Evolutionary conservation across 2,888 invertebrate species (phyloP), one percentile per base, ranked within the genome.

Genomic region (Leptinotarsa tumamoca): DNA sequence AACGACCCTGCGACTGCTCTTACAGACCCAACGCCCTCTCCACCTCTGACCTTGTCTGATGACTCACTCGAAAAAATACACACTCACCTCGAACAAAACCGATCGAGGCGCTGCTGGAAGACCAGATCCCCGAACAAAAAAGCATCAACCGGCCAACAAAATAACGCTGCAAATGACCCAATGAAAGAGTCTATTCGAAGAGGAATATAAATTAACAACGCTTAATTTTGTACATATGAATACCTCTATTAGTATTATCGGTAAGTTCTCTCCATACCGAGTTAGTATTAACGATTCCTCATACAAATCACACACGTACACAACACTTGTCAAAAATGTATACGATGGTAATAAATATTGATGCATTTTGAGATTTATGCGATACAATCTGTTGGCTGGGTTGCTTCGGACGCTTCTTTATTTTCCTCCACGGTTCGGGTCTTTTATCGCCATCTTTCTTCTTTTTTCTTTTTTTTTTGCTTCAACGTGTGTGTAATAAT

Each of bases 151-250:
- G 74, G 66, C 52, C 75, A 58, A 66, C 54, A 23, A 73, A 76
- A 76, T 73, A 77, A 79, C 75, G 71, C 71, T 73, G 75, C 75
- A 77, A 79, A 79, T 75, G 79, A 73, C 77, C 73, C 71, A 75
- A 69, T 51, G 72, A 79, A 74, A 75, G 72, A 75, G 72, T 73
- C 72, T 73, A 72, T 77, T 77, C 74, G 72, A 77, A 75, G 69
- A 72, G 73, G 71, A 68, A 78, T 72, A 79, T 79, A 76, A 79
- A 79, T 77, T 77, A 79, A 75, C 75, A 71, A 72, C 77, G 68
- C 73, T 79, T 75, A 77, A 79, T 77, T 75, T 79, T 75, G 71
- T 67, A 67, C 68, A 50, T 75, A 72, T 72, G 72, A 77, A 75
- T 76, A 73, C 54, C 61, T n/a, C 75, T 72, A 79, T 78, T 75